These are phyloP conservation scores for Tipula vernalis DNA, from an alignment of 2,888 invertebrate species.

Conservation along the genomic window DNA sequence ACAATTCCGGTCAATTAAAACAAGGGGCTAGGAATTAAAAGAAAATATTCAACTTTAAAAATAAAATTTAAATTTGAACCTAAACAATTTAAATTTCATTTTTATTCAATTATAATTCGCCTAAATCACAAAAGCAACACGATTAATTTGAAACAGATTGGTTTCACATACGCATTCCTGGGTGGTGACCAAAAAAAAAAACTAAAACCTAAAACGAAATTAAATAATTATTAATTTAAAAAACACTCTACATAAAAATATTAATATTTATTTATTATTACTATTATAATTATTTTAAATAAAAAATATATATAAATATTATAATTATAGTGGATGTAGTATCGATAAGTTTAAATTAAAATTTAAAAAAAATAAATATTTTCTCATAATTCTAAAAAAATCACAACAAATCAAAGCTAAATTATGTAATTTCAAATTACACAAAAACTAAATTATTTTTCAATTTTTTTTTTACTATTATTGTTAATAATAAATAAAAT, in stretches of 20 bases:
- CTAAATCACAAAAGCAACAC: background rate
- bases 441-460: background rate
- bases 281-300: background rate
- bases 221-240: background rate
- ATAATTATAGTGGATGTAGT: slow-evolving; percentile 8
- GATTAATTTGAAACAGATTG: slow-evolving; percentile 4
- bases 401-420: background rate
- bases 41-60: background rate
- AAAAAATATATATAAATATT: background rate
- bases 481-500: background rate
- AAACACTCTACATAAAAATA: background rate
- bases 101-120: background rate
- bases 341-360: background rate
- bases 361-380: background rate
- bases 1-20: slow-evolving; percentile 11
- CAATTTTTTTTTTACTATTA: background rate
- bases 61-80: background rate
- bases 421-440: background rate
- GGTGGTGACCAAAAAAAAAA: background rate
- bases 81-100: background rate
- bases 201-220: background rate
- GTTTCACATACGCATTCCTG: slow-evolving; percentile 9
- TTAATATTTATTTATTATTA: background rate
- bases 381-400: background rate
- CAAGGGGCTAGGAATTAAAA: background rate